phyloP scores from a whole-genome alignment of 2,888 invertebrate species.

The Steinernema carpocapsae region DNA sequence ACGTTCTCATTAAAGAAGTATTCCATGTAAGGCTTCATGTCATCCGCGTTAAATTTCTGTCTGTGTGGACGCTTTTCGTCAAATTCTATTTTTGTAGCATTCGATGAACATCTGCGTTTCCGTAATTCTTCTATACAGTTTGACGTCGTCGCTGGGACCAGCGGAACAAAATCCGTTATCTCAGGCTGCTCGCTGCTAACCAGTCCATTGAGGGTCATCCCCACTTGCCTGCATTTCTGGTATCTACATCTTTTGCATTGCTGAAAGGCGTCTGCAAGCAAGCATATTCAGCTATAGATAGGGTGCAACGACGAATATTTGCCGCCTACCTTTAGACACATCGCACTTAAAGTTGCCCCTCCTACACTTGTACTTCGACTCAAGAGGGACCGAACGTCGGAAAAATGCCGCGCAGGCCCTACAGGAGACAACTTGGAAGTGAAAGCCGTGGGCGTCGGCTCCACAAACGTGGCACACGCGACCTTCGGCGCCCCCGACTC shows the following conservation, averaged over 20 bases:
- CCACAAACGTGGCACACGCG: constrained; percentile 31
- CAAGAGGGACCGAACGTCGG: background rate
- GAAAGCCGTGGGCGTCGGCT: constrained; percentile 31
- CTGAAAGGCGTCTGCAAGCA: background rate
- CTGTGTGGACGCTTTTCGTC: background rate
- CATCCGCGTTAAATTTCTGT: background rate
- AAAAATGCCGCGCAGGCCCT: constrained; percentile 39
- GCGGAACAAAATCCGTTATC: background rate
- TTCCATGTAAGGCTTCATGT: background rate
- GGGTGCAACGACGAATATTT: background rate
- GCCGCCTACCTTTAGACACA: background rate
- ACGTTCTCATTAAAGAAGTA: background rate
- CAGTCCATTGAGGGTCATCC: background rate
- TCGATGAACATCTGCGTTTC: background rate
- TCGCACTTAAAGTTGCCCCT: background rate
- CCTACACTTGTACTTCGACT: background rate
- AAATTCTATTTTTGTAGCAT: too few species aligned
- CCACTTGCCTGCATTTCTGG: background rate
- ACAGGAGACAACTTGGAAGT: constrained; percentile 37
- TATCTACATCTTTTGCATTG: background rate
- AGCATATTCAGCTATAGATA: background rate
- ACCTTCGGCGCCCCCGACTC: background rate
- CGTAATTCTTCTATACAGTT: too few species aligned
- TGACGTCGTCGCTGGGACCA: background rate
- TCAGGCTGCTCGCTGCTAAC: too few species aligned